A percentile compares a stretch with the other conserved stretches of the same genome.
These are phyloP conservation scores for Pyxicephalus adspersus DNA, from an alignment of 2,113 vertebrate species.

Conservation along the genomic window DNA sequence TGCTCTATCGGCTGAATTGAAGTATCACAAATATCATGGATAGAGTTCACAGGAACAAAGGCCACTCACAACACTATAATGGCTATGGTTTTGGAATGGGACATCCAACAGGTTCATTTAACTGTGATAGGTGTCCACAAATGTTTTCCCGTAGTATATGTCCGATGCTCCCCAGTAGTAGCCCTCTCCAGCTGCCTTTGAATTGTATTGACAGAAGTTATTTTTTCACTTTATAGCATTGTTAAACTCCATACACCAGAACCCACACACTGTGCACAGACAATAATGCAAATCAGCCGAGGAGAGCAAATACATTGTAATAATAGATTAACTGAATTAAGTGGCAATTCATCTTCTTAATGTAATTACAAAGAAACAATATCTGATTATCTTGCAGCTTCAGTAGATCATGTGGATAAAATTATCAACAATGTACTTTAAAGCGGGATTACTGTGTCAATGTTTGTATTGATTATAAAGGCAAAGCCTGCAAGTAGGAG, in stretches of 20 bases:
- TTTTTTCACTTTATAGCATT: not conserved
- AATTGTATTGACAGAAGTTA: not conserved
- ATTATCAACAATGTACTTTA: constrained; percentile 42
- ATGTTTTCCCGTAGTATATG: too few relatives aligned
- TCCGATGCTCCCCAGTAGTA: too few relatives aligned
- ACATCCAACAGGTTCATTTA: too few relatives aligned
- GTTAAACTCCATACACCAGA: not conserved
- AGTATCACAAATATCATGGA: too few relatives aligned
- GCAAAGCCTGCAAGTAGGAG: not conserved
- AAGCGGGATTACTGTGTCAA: constrained; percentile 27
- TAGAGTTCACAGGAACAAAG: too few relatives aligned
- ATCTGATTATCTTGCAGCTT: constrained; percentile 28
- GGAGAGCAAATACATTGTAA: not conserved
- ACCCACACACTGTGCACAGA: constrained; percentile 9
- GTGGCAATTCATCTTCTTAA: constrained; percentile 37
- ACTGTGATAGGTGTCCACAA: too few relatives aligned
- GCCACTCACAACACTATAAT: too few relatives aligned
- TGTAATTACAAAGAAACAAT: constrained; percentile 39
- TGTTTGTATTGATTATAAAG: constrained; percentile 30
- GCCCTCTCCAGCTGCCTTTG: not conserved
- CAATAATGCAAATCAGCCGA: constrained; percentile 15
- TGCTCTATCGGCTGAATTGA: too few relatives aligned
- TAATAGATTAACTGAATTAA: constrained; percentile 39
- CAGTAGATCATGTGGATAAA: constrained; percentile 37
- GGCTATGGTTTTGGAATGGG: too few relatives aligned